Percentiles rank a stretch among this genome's conserved stretches.
These are phyloP conservation scores for Ganaspis brasiliensis DNA, from an alignment of 2,888 invertebrate species.

Conservation along the genomic window DNA sequence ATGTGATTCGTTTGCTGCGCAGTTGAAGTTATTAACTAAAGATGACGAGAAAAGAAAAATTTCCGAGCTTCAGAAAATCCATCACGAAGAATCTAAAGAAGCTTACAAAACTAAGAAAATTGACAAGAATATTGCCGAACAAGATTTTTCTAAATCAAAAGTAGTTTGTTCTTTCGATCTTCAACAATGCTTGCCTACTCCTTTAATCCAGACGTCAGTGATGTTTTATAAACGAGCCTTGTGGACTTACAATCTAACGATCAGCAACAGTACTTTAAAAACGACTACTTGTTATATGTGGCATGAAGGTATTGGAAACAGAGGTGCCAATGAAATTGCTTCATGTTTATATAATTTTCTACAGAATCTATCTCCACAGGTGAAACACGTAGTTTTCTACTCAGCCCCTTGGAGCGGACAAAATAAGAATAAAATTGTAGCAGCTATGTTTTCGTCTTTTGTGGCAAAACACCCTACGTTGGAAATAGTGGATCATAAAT, in stretches of 20 bases:
- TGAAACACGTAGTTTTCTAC: conserved; percentile 52
- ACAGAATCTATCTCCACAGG: conserved; percentile 44
- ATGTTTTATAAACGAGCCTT: conserved; percentile 70
- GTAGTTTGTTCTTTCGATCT: conserved; percentile 52
- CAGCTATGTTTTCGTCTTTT: conserved; percentile 22
- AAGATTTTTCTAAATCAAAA: conserved; percentile 26
- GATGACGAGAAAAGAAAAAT: conserved; percentile 11
- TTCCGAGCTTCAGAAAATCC: conserved; percentile 21
- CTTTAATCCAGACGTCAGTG: conserved; percentile 64
- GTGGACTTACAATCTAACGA: conserved; percentile 69
- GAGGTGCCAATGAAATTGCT: conserved; percentile 68
- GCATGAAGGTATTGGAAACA: conserved; percentile 64
- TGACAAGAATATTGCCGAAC: conserved; percentile 47
- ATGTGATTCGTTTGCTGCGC: too few species aligned
- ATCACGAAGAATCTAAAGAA: conserved; percentile 49
- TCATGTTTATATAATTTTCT: conserved; percentile 61
- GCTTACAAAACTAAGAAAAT: conserved; percentile 50
- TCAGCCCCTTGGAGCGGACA: conserved; percentile 65
- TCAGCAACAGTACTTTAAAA: conserved; percentile 59
- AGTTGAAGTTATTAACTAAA: conserved; percentile 21
- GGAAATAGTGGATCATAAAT: background rate
- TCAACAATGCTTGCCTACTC: conserved; percentile 68
- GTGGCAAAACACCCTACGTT: background rate
- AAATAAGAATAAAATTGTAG: conserved; percentile 61
- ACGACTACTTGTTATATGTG: conserved; percentile 68